Conservation (phyloP, 2,888 invertebrate species). For the Polylopha cassiicola region DNA sequence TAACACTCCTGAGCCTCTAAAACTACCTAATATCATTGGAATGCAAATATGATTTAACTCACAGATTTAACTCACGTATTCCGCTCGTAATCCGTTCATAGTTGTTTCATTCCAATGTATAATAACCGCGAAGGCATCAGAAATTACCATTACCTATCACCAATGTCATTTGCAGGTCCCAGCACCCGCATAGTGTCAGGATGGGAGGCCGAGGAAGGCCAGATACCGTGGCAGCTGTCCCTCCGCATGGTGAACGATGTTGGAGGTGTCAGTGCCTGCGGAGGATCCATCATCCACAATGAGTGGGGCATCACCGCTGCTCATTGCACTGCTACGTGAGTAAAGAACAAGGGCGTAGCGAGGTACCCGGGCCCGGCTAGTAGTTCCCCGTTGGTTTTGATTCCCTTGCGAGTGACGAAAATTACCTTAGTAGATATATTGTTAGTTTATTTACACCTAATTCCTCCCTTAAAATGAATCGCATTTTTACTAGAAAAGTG, state of each 20-base stretch:
- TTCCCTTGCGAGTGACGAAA: too few relatives aligned
- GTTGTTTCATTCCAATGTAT: not conserved
- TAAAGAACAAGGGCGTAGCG: not conserved
- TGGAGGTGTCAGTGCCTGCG: slow-evolving; percentile 48
- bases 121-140: not conserved
- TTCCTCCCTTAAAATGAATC: too few relatives aligned
- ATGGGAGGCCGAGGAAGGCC: slow-evolving; percentile 52
- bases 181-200: slow-evolving; percentile 47
- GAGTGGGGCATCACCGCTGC: slow-evolving; percentile 60
- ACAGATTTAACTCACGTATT: too few relatives aligned
- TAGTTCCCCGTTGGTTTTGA: not conserved
- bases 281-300: slow-evolving; percentile 45
- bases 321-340: slow-evolving; percentile 47
- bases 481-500: too few relatives aligned
- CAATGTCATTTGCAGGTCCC: slow-evolving; percentile 3
- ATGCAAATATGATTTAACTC: too few relatives aligned
- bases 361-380: not conserved
- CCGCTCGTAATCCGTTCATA: too few relatives aligned
- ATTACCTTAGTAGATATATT: not conserved
- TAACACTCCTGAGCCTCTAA: too few relatives aligned
- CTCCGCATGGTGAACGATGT: slow-evolving; percentile 44
- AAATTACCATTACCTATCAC: slow-evolving; percentile 7
- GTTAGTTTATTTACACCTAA: too few relatives aligned
- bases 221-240: slow-evolving; percentile 55
- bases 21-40: too few relatives aligned